Evolutionary conservation across 2,888 invertebrate species (phyloP).

Genomic region (Barypeithes pellucidus): DNA sequence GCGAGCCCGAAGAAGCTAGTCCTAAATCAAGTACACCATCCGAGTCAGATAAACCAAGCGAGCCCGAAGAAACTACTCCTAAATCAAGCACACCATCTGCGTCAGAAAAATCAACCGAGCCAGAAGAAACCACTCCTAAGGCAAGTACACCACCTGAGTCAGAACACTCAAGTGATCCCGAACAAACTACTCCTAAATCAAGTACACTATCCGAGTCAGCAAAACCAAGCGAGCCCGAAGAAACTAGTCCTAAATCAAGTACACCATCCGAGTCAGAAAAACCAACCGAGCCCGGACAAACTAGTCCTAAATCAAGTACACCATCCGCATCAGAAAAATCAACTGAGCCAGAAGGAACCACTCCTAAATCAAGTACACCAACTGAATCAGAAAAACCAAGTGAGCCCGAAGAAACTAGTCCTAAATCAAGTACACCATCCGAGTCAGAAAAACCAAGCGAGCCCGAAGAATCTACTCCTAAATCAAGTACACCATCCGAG

Average conservation of each 20-base stretch:
- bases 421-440: constrained; percentile 27
- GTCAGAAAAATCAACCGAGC: constrained; percentile 32
- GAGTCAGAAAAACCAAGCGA: constrained; percentile 19
- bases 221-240: constrained; percentile 11
- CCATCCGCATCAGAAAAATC: constrained; percentile 2
- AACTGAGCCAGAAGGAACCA: constrained; percentile 29
- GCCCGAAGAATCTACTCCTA: constrained; percentile 14
- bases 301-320: constrained; percentile 29
- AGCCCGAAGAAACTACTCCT: constrained; percentile 25
- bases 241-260: constrained; percentile 25
- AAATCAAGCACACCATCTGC: constrained; percentile 24
- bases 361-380: constrained; percentile 24
- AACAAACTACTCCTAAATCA: constrained; percentile 19
- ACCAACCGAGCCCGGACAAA: constrained; percentile 25
- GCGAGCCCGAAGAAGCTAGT: constrained; percentile 24
- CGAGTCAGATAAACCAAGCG: constrained; percentile 9
- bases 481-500: constrained; percentile 17
- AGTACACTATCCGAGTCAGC: constrained; percentile 15
- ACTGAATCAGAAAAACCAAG: constrained; percentile 28
- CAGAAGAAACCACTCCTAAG: constrained; percentile 26
- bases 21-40: constrained; percentile 24
- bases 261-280: constrained; percentile 30
- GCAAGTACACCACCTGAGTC: constrained; percentile 24
- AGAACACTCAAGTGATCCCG: not conserved
- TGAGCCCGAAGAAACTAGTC: constrained; percentile 20